These are phyloP conservation scores for Stenodema calcarata DNA, from an alignment of 2,888 invertebrate genomes.

Conservation along the genomic window DNA sequence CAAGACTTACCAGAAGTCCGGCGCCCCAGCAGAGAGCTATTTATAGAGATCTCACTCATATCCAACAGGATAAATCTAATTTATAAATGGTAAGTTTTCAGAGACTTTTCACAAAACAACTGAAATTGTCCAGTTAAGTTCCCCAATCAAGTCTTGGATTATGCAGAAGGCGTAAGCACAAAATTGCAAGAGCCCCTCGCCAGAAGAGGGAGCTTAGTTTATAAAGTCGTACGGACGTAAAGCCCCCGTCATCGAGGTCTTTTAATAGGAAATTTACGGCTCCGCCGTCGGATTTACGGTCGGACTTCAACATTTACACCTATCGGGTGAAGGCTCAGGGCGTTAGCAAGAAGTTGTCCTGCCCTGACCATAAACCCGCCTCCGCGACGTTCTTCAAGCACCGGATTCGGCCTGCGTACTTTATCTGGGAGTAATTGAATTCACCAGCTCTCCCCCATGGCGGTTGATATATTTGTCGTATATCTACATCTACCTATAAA, in stretches of 20 bases:
- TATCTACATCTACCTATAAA: no score
- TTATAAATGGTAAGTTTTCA: no score
- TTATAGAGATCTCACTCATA: no score
- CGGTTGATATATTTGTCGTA: neutral
- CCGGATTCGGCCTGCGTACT: neutral
- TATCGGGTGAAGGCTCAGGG: neutral
- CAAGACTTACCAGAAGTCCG: no score
- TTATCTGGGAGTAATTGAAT: neutral
- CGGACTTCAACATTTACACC: slow-evolving; percentile 17
- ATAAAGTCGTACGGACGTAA: neutral
- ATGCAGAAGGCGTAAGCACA: no score
- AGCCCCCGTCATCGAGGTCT: slow-evolving; percentile 10
- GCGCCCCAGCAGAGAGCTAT: no score
- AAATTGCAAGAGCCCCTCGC: no score
- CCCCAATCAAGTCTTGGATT: no score
- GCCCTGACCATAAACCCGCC: slow-evolving; percentile 13
- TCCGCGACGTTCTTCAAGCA: neutral
- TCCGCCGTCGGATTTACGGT: slow-evolving; percentile 5
- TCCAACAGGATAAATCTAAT: no score
- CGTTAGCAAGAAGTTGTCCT: slow-evolving; percentile 12
- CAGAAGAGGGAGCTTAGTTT: no score
- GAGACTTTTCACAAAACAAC: no score
- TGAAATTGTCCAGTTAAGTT: no score
- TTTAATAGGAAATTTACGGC: slow-evolving; percentile 34
- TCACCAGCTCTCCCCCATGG: neutral